Evolutionary conservation across 2,888 invertebrate species (phyloP).

Genomic region (Kuschelorhynchus macadamiae): DNA sequence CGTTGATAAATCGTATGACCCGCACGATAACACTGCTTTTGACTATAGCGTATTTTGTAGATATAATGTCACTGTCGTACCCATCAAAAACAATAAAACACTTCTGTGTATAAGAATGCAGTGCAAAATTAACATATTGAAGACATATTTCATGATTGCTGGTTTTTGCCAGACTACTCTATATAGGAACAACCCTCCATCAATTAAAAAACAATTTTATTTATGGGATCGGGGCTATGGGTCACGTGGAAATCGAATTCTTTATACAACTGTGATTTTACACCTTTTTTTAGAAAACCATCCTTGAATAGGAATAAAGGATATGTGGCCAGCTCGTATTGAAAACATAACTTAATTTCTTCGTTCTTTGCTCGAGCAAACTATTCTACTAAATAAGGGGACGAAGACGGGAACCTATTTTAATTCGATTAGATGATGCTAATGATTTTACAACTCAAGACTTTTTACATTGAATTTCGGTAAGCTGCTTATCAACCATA

Average conservation of each 20-base stretch:
- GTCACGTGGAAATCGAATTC: conserved; percentile 4
- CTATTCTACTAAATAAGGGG: not conserved
- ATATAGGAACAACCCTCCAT: conserved; percentile 4
- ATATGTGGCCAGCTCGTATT: conserved; percentile 3
- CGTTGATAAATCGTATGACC: too few relatives aligned
- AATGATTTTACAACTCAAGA: too few relatives aligned
- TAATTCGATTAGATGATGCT: too few relatives aligned
- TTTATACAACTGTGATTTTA: conserved; percentile 8
- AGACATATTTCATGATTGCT: conserved; percentile 1
- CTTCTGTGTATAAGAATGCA: conserved; percentile 6
- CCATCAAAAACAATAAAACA: too few relatives aligned
- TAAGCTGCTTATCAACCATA: too few relatives aligned
- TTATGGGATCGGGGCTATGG: conserved; percentile 2
- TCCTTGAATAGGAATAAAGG: conserved; percentile 6
- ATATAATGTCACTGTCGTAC: too few relatives aligned
- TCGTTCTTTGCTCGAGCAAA: not conserved
- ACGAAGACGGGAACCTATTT: too few relatives aligned
- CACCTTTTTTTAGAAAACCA: conserved; percentile 5
- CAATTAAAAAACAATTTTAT: conserved; percentile 4
- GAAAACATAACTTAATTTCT: not conserved
- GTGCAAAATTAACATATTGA: conserved; percentile 15
- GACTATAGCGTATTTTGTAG: too few relatives aligned
- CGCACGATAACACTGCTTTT: too few relatives aligned
- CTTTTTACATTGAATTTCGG: too few relatives aligned
- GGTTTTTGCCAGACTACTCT: conserved; percentile 9